Evolutionary conservation across 2,888 invertebrate species (phyloP).

Genomic region (Ochropacha duplaris): DNA sequence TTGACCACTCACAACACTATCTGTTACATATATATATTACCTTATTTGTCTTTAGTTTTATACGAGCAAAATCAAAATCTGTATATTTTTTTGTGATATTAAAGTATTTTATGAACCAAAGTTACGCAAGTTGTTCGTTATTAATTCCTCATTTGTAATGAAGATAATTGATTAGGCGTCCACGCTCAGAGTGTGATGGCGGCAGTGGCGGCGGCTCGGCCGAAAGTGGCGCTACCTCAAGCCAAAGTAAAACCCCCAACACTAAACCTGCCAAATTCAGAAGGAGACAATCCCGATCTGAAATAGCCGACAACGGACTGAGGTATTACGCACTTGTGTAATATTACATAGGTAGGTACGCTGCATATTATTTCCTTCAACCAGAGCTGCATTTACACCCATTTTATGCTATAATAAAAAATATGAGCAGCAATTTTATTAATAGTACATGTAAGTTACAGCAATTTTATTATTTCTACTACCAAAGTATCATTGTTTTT

Average conservation of each 20-base stretch:
- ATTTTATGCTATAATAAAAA: not conserved
- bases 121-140: too few species aligned
- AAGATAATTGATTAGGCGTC: conserved; percentile 41
- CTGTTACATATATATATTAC: too few species aligned
- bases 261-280: conserved; percentile 66
- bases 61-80: too few species aligned
- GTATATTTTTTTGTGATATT: too few species aligned
- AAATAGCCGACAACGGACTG: conserved; percentile 58
- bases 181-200: conserved; percentile 69
- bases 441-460: too few species aligned
- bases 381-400: not conserved
- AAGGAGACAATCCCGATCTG: conserved; percentile 64
- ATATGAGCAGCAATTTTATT: not conserved
- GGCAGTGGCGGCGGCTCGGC: conserved; percentile 73
- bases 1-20: too few species aligned
- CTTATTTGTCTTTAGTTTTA: too few species aligned
- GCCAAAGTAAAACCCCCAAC: conserved; percentile 65
- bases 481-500: conserved; percentile 29
- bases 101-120: too few species aligned
- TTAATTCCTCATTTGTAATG: not conserved
- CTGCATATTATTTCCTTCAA: not conserved
- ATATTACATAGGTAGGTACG: not conserved
- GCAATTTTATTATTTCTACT: not conserved
- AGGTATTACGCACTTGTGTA: conserved; percentile 17
- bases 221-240: conserved; percentile 75